A percentile compares a stretch with the other conserved stretches of the same genome.
Evolutionary conservation across 2,113 vertebrate species (phyloP).

Genomic region (Calonectris borealis): DNA sequence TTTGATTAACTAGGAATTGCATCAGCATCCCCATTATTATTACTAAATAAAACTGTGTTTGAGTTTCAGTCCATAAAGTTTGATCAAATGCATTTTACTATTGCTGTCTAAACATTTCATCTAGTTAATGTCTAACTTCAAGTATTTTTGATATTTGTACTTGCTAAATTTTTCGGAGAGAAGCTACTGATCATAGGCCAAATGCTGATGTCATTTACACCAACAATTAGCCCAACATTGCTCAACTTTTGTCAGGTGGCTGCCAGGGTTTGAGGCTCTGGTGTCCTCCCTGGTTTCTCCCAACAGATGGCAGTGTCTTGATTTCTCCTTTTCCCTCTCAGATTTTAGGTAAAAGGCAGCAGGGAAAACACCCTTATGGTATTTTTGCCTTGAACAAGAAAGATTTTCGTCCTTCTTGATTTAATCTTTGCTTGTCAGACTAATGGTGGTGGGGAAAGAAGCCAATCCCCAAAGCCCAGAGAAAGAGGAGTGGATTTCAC

Average conservation of each 20-base stretch:
- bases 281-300: constrained; percentile 6
- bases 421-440: constrained; percentile 44
- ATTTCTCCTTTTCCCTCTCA: constrained; percentile 22
- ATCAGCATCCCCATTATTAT: constrained; percentile 46
- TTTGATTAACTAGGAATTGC: constrained; percentile 37
- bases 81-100: constrained; percentile 53
- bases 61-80: constrained; percentile 65
- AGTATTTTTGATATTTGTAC: constrained; percentile 70
- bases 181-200: constrained; percentile 51
- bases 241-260: neutral
- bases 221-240: constrained; percentile 33
- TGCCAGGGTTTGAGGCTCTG: neutral
- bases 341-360: neutral
- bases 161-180: constrained; percentile 58
- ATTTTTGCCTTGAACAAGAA: constrained; percentile 13
- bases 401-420: constrained; percentile 18
- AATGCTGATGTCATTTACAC: constrained; percentile 56
- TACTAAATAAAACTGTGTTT: constrained; percentile 61
- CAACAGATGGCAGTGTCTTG: constrained; percentile 76
- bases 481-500: constrained; percentile 10
- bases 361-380: neutral
- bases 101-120: constrained; percentile 64
- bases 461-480: neutral
- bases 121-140: constrained; percentile 63
- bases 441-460: neutral